phyloP scores from a whole-genome alignment of 1,140 invertebrate genomes.

The Brachionus plicatilis region DNA sequence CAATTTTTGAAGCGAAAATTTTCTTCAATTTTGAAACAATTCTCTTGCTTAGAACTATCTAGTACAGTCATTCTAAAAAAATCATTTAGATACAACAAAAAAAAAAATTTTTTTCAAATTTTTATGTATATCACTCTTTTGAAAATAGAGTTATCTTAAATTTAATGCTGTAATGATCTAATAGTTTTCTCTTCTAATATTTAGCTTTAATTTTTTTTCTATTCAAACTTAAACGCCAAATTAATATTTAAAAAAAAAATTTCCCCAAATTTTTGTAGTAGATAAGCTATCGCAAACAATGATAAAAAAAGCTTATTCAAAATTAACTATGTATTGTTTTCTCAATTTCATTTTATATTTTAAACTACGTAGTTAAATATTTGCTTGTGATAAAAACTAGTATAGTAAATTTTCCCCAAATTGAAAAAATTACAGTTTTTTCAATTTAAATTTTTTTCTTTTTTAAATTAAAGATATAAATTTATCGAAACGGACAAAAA shows the following conservation, averaged over 20 bases:
- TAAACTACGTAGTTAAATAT: neutral
- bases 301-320: neutral
- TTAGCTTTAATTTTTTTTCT: neutral
- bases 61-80: neutral
- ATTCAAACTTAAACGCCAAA: neutral
- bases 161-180: neutral
- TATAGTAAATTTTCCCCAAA: neutral
- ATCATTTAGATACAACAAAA: neutral
- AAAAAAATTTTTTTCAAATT: neutral
- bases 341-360: neutral
- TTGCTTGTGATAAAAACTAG: neutral
- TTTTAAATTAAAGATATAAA: neutral
- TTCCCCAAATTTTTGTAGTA: neutral
- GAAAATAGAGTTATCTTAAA: neutral
- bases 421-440: neutral
- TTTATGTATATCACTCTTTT: neutral
- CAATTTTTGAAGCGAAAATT: neutral
- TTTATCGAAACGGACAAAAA: neutral
- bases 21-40: neutral
- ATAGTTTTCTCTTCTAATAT: neutral
- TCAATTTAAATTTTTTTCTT: neutral
- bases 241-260: neutral
- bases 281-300: neutral
- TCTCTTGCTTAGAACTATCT: neutral
- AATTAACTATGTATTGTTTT: neutral